Percentiles rank a stretch among this genome's conserved stretches.
Evolutionary conservation across 2,888 invertebrate species (phyloP).

Genomic region (Lordiphosa fenestrarum): DNA sequence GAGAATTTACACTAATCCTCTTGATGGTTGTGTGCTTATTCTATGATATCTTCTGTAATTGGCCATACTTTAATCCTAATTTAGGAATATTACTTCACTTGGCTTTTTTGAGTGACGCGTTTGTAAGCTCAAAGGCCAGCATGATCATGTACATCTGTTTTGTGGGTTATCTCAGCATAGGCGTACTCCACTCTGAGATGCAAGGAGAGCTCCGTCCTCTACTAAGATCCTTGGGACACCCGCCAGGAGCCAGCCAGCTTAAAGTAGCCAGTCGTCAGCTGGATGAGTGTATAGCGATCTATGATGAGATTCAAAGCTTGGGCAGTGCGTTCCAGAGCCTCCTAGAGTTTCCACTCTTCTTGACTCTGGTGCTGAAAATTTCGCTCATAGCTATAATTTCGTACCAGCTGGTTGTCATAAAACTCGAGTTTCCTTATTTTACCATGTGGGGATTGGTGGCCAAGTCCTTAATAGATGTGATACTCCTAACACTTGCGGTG

Average conservation of each 20-base stretch:
- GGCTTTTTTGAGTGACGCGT: conserved; percentile 12
- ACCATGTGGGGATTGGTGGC: conserved; percentile 20
- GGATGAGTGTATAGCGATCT: conserved; percentile 43
- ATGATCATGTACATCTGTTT: conserved; percentile 45
- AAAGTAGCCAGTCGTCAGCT: conserved; percentile 27
- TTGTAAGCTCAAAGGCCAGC: conserved; percentile 6
- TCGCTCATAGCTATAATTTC: conserved; percentile 26
- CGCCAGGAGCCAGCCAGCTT: conserved; percentile 4
- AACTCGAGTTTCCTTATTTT: not conserved
- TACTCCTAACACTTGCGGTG: conserved; percentile 46
- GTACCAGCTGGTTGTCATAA: conserved; percentile 37
- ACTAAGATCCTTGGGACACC: conserved; percentile 30
- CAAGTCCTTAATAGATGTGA: conserved; percentile 39
- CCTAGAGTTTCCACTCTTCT: conserved; percentile 38
- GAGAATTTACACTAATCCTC: conserved; percentile 28
- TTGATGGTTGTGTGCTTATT: too few species aligned
- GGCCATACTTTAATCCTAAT: not conserved
- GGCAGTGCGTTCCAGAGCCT: conserved; percentile 36
- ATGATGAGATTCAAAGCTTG: conserved; percentile 41
- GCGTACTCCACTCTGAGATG: conserved; percentile 38
- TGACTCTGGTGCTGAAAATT: conserved; percentile 30
- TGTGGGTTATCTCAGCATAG: conserved; percentile 49
- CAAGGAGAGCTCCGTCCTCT: conserved; percentile 37
- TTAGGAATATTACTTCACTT: not conserved
- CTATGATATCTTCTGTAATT: not conserved